Conservation (phyloP, 92 coral and sea anemone species). For the Phymanthus crucifer region DNA sequence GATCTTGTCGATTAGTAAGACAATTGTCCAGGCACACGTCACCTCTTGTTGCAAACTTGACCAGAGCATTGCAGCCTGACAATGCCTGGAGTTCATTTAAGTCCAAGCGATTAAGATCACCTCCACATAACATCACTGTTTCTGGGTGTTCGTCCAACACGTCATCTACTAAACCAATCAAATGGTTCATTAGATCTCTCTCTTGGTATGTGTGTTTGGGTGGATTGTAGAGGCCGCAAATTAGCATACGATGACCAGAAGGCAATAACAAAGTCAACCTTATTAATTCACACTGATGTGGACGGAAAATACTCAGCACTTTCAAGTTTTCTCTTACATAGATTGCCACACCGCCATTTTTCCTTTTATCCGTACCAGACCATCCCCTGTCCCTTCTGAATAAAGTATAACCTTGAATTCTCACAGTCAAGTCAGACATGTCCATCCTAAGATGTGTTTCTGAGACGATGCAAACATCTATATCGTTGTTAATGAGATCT, state of each 20-base stretch:
- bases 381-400: background rate
- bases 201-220: too few species aligned
- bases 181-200: too few species aligned
- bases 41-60: constrained; percentile 38
- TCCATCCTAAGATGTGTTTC: constrained; percentile 41
- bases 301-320: too few species aligned
- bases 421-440: constrained; percentile 53
- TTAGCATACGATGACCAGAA: too few species aligned
- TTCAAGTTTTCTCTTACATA: too few species aligned
- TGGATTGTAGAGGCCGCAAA: too few species aligned
- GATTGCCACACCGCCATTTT: background rate
- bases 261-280: too few species aligned
- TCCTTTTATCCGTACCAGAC: background rate
- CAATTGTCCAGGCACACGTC: constrained; percentile 63
- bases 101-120: constrained; percentile 2
- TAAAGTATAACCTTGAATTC: background rate
- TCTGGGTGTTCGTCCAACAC: too few species aligned
- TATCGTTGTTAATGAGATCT: constrained; percentile 39
- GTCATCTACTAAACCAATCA: too few species aligned
- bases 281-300: too few species aligned
- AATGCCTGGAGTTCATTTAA: constrained; percentile 8
- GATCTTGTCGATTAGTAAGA: constrained; percentile 59
- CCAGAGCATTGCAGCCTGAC: constrained; percentile 11
- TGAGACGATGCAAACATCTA: constrained; percentile 43
- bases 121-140: background rate